Conservation (phyloP, 2,888 invertebrate genomes). For the Lasioglossum leucozonium region DNA sequence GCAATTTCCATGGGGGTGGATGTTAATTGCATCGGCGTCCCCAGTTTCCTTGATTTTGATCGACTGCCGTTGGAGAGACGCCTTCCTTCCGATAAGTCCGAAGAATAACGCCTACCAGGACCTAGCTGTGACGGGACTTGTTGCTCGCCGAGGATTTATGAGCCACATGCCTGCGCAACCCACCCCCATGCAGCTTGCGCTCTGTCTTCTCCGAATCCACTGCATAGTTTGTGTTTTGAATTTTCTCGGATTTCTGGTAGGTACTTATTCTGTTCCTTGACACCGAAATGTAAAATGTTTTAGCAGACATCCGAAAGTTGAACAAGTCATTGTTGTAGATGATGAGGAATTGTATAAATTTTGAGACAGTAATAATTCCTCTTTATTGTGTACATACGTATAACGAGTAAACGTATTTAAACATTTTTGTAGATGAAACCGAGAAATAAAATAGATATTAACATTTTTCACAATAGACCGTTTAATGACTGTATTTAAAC, state of each 20-base stretch:
- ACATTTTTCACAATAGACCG: too few relatives aligned
- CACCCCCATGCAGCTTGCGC: not conserved
- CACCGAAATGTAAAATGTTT: not conserved
- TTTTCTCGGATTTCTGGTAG: not conserved
- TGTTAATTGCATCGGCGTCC: constrained; percentile 67
- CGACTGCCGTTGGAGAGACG: constrained; percentile 13
- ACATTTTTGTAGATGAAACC: too few relatives aligned
- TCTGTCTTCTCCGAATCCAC: not conserved
- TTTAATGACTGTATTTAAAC: too few relatives aligned
- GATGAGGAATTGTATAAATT: not conserved
- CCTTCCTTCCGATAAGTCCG: not conserved
- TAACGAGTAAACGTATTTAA: too few relatives aligned
- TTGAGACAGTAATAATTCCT: too few relatives aligned
- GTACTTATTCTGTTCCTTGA: not conserved
- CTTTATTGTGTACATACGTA: too few relatives aligned
- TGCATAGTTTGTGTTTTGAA: constrained; percentile 1
- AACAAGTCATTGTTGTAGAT: not conserved
- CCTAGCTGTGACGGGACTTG: constrained; percentile 28
- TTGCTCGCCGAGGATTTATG: constrained; percentile 35
- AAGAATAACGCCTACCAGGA: constrained; percentile 8
- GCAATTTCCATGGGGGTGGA: constrained; percentile 39
- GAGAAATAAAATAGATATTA: too few relatives aligned
- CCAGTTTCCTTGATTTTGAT: constrained; percentile 71
- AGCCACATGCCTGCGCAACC: not conserved
- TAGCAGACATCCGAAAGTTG: not conserved